Percentiles rank a stretch among this genome's conserved stretches.
Evolutionary conservation across 2,113 vertebrate species (phyloP).

Genomic region (Oreochromis aureus): DNA sequence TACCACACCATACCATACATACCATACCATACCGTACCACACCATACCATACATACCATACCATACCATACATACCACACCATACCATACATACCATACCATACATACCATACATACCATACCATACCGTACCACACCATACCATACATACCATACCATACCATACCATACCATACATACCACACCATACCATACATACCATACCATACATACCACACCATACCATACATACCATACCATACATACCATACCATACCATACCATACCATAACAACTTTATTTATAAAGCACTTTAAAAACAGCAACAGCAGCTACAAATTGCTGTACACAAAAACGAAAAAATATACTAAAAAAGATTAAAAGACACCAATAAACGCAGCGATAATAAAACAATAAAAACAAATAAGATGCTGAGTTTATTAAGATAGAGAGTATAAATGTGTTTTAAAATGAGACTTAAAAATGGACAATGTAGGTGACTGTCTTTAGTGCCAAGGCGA

Average conservation of each 20-base stretch:
- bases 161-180: no score
- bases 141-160: no score
- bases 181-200: no score
- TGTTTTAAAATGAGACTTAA: not conserved
- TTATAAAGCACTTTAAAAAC: not conserved
- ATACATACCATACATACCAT: no score
- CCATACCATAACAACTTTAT: not conserved
- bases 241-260: not conserved
- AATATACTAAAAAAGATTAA: not conserved
- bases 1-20: no score
- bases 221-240: not conserved
- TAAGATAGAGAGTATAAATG: not conserved
- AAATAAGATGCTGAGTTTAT: not conserved
- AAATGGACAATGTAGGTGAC: not conserved
- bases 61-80: no score
- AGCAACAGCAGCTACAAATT: not conserved
- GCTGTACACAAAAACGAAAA: not conserved
- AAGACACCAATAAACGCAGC: not conserved
- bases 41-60: no score
- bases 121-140: no score
- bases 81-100: no score
- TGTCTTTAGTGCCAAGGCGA: not conserved
- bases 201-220: not conserved
- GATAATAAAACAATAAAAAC: not conserved
- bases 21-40: no score